phyloP scores from a whole-genome alignment of 2,797 vertebrate genomes.

The Cheirogaleus major region DNA sequence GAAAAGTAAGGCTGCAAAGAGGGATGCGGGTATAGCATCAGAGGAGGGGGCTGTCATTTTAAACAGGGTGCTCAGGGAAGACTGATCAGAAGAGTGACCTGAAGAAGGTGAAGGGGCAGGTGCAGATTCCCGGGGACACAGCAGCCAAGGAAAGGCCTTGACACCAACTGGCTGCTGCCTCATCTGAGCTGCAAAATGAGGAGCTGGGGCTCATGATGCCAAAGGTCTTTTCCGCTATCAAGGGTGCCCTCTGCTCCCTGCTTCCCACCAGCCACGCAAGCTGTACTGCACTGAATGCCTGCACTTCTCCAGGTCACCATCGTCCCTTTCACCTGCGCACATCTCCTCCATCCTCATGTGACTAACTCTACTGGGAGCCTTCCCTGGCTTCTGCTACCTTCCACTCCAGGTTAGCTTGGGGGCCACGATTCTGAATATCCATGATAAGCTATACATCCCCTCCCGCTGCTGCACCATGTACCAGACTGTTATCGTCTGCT shows the following conservation, averaged over 20 bases:
- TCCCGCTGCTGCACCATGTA: background rate
- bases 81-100: background rate
- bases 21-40: background rate
- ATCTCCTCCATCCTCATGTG: background rate
- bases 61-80: background rate
- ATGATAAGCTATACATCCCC: background rate
- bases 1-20: background rate
- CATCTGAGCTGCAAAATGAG: background rate
- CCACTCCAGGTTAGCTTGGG: background rate
- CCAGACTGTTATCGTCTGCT: background rate
- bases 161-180: background rate
- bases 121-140: background rate
- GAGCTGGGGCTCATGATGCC: background rate
- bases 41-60: background rate
- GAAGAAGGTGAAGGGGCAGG: background rate
- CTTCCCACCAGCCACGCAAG: background rate
- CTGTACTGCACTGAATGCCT: background rate
- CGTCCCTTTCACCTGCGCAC: background rate
- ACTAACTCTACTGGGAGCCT: background rate
- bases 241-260: background rate
- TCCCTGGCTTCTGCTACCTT: background rate
- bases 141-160: background rate
- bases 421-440: background rate
- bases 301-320: background rate
- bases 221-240: background rate